Conservation (phyloP, 2,888 invertebrate species). For the Deroplatys truncata region DNA sequence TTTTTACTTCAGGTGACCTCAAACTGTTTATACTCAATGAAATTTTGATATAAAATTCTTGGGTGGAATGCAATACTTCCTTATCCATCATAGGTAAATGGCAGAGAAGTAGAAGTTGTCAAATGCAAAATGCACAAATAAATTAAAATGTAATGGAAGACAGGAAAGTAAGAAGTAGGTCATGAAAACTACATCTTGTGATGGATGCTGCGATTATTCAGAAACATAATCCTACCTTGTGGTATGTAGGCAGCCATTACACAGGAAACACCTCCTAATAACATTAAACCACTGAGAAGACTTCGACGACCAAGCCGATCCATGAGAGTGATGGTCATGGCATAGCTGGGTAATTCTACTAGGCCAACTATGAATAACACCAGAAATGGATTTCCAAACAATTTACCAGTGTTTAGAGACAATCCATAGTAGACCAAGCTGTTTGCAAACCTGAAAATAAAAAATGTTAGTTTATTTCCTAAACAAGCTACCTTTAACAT, state of each 20-base stretch:
- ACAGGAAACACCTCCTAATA: constrained; percentile 73
- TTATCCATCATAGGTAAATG: too few species aligned
- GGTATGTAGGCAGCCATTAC: constrained; percentile 66
- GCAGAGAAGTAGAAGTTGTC: too few species aligned
- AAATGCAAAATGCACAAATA: too few species aligned
- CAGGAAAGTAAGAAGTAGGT: too few species aligned
- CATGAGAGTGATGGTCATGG: constrained; percentile 65
- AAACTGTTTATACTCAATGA: too few species aligned
- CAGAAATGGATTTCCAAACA: constrained; percentile 78
- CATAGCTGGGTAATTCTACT: constrained; percentile 78
- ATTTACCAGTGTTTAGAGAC: constrained; percentile 72
- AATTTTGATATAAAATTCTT: too few species aligned
- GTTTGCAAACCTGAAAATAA: constrained; percentile 62
- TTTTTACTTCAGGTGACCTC: too few species aligned
- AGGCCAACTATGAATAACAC: constrained; percentile 69
- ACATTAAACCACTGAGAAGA: constrained; percentile 71
- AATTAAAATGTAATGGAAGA: too few species aligned
- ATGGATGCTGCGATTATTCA: too few species aligned
- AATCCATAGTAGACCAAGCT: constrained; percentile 82
- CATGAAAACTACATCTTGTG: too few species aligned
- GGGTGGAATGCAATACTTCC: too few species aligned
- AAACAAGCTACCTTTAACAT: background rate
- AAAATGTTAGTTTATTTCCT: background rate
- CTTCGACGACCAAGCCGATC: constrained; percentile 72
- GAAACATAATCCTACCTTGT: constrained; percentile 45